Percentiles rank a stretch among this genome's conserved stretches.
Evolutionary conservation across 2,888 invertebrate genomes (phyloP).

Genomic region (Dromius quadrimaculatus): DNA sequence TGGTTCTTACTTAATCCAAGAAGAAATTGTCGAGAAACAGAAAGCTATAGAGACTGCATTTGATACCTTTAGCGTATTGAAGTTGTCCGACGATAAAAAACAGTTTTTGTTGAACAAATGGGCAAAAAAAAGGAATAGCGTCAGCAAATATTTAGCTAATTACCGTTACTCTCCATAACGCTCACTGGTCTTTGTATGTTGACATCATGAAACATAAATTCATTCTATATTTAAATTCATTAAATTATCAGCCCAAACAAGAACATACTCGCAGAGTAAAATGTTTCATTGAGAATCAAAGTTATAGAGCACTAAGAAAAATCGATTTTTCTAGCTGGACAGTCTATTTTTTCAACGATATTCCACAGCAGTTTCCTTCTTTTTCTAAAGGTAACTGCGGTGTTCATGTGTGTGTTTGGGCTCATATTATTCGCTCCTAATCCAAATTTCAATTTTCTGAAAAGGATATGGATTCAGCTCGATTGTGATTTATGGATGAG

Average conservation of each 20-base stretch:
- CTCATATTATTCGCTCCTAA: neutral
- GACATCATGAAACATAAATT: neutral
- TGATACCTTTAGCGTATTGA: too few relatives aligned
- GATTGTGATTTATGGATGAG: neutral
- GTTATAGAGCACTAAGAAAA: neutral
- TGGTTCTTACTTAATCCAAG: too few relatives aligned
- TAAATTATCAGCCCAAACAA: neutral
- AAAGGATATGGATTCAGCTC: neutral
- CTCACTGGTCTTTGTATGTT: neutral
- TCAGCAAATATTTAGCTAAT: neutral
- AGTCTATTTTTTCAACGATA: neutral
- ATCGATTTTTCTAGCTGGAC: neutral
- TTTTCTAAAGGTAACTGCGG: neutral
- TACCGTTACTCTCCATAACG: neutral
- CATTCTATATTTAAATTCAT: neutral
- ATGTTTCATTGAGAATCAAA: neutral
- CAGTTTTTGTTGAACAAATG: neutral
- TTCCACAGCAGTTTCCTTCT: neutral
- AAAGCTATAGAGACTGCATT: too few relatives aligned
- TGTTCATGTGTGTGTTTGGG: neutral
- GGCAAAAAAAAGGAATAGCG: neutral
- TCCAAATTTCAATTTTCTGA: neutral
- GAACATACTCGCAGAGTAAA: neutral
- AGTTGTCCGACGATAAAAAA: too few relatives aligned
- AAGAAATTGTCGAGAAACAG: too few relatives aligned